Evolutionary conservation across 2,888 invertebrate species (phyloP), one percentile per base, ranked within the genome.

Genomic region (Nemurella pictetii): DNA sequence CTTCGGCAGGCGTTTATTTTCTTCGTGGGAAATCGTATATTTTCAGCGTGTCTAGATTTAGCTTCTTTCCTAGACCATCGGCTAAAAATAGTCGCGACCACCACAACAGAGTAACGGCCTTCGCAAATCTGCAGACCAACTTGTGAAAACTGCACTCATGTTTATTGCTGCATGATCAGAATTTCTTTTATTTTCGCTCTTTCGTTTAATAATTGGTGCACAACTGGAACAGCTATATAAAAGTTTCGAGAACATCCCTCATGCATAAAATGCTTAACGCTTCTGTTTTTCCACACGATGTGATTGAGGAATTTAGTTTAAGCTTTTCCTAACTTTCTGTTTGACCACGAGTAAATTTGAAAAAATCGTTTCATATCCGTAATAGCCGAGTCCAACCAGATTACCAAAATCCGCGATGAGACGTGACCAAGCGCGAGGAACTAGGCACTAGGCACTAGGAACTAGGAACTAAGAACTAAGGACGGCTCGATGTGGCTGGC

Each of bases 311-410:
- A 27, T 75, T n/a, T 75, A 26, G 27, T 75, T 27, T 25, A 28
- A 75, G 75, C 75, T 75, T 75, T 75, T 26, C 75, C 25, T n/a
- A 20, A 75, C 9, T 26, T 28, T 26, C 20, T 75, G 20, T 75
- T 75, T 27, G 26, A 26, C 28, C 26, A 7, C 75, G 26, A 28
- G 75, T n/a, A 28, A 75, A 75, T 27, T 75, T 20, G 9, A 75
- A 75, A 75, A 75, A 80, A 35, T n/a, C 25, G 20, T 80, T 80
- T 80, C 32, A 80, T 30, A 35, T 80, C 32, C 35, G 80, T 80
- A 80, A 80, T 80, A 80, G 32, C 32, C 80, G 80, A 9, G n/a
- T 15, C 26, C 32, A 80, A 80, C 32, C 26, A 80, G 80, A 32
- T 80, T 75, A 75, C 28, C 75, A n/a, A 75, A 75, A 75, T 75